phyloP scores from a whole-genome alignment of 2,888 invertebrate genomes.

The Periphyllus acericola region DNA sequence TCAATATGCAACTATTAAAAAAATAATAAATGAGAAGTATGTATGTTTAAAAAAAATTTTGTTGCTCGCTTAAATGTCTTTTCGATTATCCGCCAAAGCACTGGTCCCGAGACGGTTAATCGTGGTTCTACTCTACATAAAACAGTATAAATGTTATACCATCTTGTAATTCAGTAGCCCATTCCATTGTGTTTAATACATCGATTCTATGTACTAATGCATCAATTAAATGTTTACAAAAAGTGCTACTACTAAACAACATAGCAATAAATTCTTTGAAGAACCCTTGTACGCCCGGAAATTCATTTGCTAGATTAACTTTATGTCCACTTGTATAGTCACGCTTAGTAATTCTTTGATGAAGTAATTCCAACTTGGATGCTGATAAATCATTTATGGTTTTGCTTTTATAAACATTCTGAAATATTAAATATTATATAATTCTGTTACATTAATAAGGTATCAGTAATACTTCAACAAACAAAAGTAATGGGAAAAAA shows the following conservation, averaged over 20 bases:
- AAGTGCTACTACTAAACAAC: neutral
- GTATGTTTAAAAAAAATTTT: no score
- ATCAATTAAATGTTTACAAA: conserved; percentile 56
- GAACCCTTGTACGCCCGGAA: conserved; percentile 48
- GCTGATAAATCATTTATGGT: conserved; percentile 48
- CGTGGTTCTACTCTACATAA: no score
- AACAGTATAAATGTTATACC: conserved; percentile 1
- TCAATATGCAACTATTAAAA: no score
- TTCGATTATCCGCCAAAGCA: no score
- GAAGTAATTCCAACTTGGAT: conserved; percentile 48
- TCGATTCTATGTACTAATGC: conserved; percentile 56
- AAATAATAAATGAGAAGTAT: no score
- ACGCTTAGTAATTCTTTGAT: conserved; percentile 56
- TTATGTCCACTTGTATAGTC: conserved; percentile 51
- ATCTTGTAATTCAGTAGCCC: conserved; percentile 55
- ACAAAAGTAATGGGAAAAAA: neutral
- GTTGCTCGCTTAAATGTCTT: no score
- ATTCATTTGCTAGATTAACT: conserved; percentile 46
- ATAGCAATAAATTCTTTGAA: conserved; percentile 30
- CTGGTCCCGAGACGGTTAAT: no score
- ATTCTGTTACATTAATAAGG: neutral
- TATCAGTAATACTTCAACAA: neutral
- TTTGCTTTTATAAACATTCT: conserved; percentile 51
- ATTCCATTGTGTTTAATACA: conserved; percentile 53
- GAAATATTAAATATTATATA: neutral